Evolutionary conservation across 2,888 invertebrate species (phyloP), one percentile per base, ranked within the genome.

Genomic region (Monochamus alternatus): DNA sequence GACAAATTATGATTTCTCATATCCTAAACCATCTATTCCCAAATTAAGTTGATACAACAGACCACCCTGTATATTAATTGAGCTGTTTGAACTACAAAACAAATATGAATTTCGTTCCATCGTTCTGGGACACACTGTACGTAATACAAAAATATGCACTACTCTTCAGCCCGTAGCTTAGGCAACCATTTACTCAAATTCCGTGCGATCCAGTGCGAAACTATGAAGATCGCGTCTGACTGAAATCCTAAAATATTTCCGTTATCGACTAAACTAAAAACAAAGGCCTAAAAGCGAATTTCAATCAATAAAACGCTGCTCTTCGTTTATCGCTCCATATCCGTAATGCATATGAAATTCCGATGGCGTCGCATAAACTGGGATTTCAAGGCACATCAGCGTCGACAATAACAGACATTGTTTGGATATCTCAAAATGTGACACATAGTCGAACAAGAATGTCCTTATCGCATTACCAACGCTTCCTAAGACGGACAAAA

Each of bases 371-470:
- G 47, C n/a, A 63, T 52, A 62, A 63, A 59, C 14, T 32, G 63
- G 44, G 31, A 64, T 72, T 72, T 63, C 72, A 65, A 44, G 64
- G 14, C 64, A 30, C 43, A 52, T 52, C 63, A 64, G 44, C 22
- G 63, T 44, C 55, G 64, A 64, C 64, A 65, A 31, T 47, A 69
- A 58, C 43, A 12, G 63, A 3, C 10, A 51, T 43, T 10, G 65
- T 72, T n/a, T 22, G 43, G 31, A 64, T 58, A 72, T 43, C 5
- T 44, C 52, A 63, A 64, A 72, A 31, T 43, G 30, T 72, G 72
- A 72, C 30, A 72, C 51, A 71, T 52, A 30, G 14, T 32, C 14
- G 47, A 47, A 47, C 47, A 31, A 38, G 32, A 43, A 71, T 47
- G 8, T 63, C 62, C 62, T 47, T 47, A 47, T 47, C 71, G 44